Evolutionary conservation across 2,797 vertebrate species (phyloP).

Genomic region (Arnoldichthys spilopterus): DNA sequence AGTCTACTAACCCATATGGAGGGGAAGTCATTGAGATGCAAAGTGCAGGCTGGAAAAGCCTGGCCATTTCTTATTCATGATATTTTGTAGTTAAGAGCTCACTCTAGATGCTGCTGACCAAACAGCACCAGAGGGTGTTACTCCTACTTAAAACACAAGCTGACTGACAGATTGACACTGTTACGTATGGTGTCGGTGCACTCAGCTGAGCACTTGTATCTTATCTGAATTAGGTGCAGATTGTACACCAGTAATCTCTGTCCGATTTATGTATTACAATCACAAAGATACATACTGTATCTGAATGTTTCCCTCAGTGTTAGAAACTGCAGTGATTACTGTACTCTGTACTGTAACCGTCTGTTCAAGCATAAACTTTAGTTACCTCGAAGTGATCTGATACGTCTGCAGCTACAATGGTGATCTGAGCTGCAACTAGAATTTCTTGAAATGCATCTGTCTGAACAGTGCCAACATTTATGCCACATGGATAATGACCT

Average conservation of each 20-base stretch:
- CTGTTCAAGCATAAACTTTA: too few relatives aligned
- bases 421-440: too few relatives aligned
- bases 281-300: neutral
- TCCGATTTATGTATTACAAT: neutral
- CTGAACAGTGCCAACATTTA: too few relatives aligned
- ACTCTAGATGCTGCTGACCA: slow-evolving; percentile 43
- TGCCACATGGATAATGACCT: too few relatives aligned
- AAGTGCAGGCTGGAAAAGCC: slow-evolving; percentile 43
- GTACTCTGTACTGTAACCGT: neutral
- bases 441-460: neutral
- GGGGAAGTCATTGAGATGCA: slow-evolving; percentile 52
- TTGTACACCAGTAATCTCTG: neutral
- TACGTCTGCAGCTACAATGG: too few relatives aligned
- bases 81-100: slow-evolving; percentile 52
- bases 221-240: neutral
- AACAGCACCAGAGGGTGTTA: slow-evolving; percentile 42
- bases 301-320: neutral
- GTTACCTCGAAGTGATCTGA: too few relatives aligned
- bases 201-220: slow-evolving; percentile 8
- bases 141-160: slow-evolving; percentile 20
- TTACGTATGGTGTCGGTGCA: slow-evolving; percentile 15
- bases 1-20: slow-evolving; percentile 38
- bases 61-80: slow-evolving; percentile 56
- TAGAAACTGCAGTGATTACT: neutral
- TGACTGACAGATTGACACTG: slow-evolving; percentile 22